These are phyloP conservation scores for Neoniphon sammara DNA, from an alignment of 2,797 vertebrate species.

Conservation along the genomic window DNA sequence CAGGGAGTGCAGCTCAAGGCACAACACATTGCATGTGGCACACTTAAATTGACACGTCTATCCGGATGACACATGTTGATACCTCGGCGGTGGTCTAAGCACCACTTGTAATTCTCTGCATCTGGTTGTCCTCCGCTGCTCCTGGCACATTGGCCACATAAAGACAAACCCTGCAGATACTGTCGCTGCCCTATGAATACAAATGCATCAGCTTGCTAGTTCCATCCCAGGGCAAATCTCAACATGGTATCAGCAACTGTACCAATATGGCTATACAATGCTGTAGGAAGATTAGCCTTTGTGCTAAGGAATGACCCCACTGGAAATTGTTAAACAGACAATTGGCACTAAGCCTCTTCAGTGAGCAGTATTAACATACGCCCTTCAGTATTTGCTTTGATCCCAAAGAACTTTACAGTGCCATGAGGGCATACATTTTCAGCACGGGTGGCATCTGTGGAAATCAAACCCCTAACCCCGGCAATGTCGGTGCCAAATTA, in stretches of 20 bases:
- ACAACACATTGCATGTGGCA: slow-evolving; percentile 61
- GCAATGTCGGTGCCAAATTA: neutral
- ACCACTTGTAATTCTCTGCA: slow-evolving; percentile 65
- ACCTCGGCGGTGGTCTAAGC: slow-evolving; percentile 56
- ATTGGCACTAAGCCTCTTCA: slow-evolving; percentile 7
- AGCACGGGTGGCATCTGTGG: neutral
- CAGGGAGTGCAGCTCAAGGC: slow-evolving; percentile 74
- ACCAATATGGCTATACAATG: slow-evolving; percentile 29
- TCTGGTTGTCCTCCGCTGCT: slow-evolving; percentile 64
- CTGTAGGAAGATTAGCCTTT: slow-evolving; percentile 17
- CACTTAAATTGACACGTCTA: slow-evolving; percentile 80
- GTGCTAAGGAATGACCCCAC: slow-evolving; percentile 36
- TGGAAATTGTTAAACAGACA: slow-evolving; percentile 29
- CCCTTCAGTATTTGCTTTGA: neutral
- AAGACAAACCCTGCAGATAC: slow-evolving; percentile 63
- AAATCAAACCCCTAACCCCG: neutral
- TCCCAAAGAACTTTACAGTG: neutral
- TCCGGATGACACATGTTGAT: slow-evolving; percentile 79
- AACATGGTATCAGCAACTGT: slow-evolving; percentile 37
- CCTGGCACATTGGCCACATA: slow-evolving; percentile 66
- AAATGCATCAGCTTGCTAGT: slow-evolving; percentile 46
- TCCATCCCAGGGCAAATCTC: slow-evolving; percentile 47
- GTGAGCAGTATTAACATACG: neutral
- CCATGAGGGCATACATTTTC: neutral
- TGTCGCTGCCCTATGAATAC: slow-evolving; percentile 57